phyloP scores from a whole-genome alignment of 2,797 vertebrate species.

The Semaprochilodus insignis region DNA sequence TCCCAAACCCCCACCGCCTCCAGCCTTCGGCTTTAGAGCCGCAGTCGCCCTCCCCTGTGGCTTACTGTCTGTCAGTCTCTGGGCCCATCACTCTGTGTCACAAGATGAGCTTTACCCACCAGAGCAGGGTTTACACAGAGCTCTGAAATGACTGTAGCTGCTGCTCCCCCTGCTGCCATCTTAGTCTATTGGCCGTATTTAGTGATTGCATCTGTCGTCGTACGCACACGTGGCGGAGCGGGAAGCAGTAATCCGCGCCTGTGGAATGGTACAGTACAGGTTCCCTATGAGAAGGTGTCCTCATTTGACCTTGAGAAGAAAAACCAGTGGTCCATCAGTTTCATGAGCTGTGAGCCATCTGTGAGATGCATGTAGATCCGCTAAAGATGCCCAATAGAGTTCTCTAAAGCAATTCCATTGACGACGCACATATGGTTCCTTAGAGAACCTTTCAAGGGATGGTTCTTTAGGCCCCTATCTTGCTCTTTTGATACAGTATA shows the following conservation, averaged over 20 bases:
- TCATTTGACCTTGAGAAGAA: conserved; percentile 37
- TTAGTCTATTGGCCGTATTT: conserved; percentile 8
- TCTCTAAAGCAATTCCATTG: background rate
- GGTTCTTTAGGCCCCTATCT: background rate
- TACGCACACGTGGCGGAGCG: conserved; percentile 19
- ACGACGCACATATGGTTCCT: too few relatives aligned
- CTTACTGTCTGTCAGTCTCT: conserved; percentile 36
- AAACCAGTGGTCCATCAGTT: conserved; percentile 6
- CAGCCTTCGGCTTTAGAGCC: conserved; percentile 13
- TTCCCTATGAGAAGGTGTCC: background rate
- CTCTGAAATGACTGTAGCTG: conserved; percentile 18
- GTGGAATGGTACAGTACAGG: conserved; percentile 7
- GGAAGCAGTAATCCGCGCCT: conserved; percentile 1
- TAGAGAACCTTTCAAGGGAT: background rate
- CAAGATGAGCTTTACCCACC: conserved; percentile 34
- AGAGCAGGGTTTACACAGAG: background rate
- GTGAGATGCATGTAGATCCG: background rate
- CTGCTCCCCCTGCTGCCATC: conserved; percentile 24
- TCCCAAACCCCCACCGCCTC: conserved; percentile 7
- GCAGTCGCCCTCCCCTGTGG: conserved; percentile 40
- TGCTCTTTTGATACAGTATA: too few relatives aligned
- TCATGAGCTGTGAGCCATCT: conserved; percentile 15
- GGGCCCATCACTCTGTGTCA: conserved; percentile 28
- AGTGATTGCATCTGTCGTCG: conserved; percentile 30
- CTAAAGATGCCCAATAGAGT: background rate